These are phyloP conservation scores for Luffia ferchaultella DNA, from an alignment of 2,888 invertebrate species.

Conservation along the genomic window DNA sequence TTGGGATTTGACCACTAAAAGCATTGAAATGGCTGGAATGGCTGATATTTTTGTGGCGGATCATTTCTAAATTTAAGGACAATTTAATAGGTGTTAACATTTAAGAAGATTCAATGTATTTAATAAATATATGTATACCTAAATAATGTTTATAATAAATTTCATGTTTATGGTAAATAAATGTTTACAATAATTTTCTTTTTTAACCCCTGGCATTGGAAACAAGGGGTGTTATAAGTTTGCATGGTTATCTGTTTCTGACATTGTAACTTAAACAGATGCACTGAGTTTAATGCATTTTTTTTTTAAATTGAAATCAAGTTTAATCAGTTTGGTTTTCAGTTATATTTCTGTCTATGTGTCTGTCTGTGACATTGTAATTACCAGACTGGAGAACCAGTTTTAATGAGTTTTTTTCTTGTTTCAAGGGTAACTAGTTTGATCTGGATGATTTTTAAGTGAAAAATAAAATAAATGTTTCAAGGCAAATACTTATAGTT, in stretches of 20 bases:
- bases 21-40: not conserved
- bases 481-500: no score
- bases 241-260: no score
- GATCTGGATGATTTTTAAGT: no score
- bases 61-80: not conserved
- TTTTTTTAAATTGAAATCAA: no score
- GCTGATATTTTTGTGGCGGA: not conserved
- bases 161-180: not conserved
- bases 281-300: no score
- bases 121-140: not conserved
- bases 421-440: not conserved
- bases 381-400: not conserved
- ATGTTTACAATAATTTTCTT: no score
- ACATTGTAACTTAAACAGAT: no score
- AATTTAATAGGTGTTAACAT: not conserved
- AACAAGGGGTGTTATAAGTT: no score
- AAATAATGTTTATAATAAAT: not conserved
- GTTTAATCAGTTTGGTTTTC: no score
- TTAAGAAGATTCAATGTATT: not conserved
- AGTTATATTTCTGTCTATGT: not conserved
- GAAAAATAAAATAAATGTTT: no score
- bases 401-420: not conserved
- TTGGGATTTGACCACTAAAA: not conserved
- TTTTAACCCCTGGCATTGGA: no score
- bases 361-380: not conserved